phyloP scores from a whole-genome alignment of 2,113 vertebrate genomes.

The Mus musculus region GRCm39 chr5:62132001-62132500 shows the following conservation, averaged over 20 bases:
- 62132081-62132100: constrained; percentile 67
- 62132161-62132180: constrained; percentile 71
- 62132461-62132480: constrained; percentile 61
- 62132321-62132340: constrained; percentile 71
- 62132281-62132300: constrained; percentile 78
- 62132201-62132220: constrained; percentile 77
- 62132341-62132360: constrained; percentile 58
- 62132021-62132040: constrained; percentile 82
- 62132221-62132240: constrained; percentile 79
- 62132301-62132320: constrained; percentile 74
- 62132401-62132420: constrained; percentile 64
- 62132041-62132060: constrained; percentile 78
- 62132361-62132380: constrained; percentile 68
- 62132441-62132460: constrained; percentile 47
- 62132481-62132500: neutral
- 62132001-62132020: constrained; percentile 79
- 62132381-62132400: constrained; percentile 70
- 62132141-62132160: constrained; percentile 59
- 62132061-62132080: constrained; percentile 77
- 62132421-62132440: neutral
- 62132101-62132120: constrained; percentile 54
- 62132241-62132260: constrained; percentile 66
- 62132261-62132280: constrained; percentile 73
- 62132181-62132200: constrained; percentile 73
- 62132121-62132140: constrained; percentile 78